phyloP scores from a whole-genome alignment of 2,113 vertebrate species.

The Cyphotilapia sp. region DNA sequence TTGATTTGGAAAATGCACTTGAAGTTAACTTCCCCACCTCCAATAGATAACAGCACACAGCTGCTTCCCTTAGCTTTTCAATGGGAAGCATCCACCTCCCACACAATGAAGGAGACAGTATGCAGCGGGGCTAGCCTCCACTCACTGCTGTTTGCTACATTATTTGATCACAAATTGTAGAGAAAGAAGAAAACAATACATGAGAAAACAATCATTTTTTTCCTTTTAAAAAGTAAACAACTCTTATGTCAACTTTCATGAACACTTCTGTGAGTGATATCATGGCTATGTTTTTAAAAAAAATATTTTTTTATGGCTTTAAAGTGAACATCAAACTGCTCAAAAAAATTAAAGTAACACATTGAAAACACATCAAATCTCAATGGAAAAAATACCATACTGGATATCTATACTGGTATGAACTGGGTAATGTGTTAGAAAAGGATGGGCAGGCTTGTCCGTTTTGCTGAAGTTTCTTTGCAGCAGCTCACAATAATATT shows the following conservation, averaged over 20 bases:
- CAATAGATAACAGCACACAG: background rate
- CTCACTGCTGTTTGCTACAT: background rate
- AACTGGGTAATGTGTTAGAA: background rate
- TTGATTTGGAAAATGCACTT: background rate
- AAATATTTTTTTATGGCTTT: accelerated
- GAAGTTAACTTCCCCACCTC: background rate
- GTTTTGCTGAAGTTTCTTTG: background rate
- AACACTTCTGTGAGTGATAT: background rate
- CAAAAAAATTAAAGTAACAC: background rate
- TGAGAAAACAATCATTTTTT: background rate
- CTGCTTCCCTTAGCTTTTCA: background rate
- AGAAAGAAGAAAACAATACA: background rate
- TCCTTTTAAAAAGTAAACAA: background rate
- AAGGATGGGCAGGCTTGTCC: background rate
- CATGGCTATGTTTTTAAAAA: accelerated
- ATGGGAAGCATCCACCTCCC: background rate
- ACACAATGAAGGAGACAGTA: background rate
- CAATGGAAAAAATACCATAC: background rate
- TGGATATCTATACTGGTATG: background rate
- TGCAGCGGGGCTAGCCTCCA: background rate
- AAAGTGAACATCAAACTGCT: background rate
- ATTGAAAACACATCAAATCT: background rate
- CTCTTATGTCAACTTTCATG: background rate
- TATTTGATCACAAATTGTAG: background rate
- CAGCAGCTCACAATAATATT: background rate